Base-by-base conservation (phyloP, 2,113 vertebrate species). In the Desmodus rotundus region DNA sequence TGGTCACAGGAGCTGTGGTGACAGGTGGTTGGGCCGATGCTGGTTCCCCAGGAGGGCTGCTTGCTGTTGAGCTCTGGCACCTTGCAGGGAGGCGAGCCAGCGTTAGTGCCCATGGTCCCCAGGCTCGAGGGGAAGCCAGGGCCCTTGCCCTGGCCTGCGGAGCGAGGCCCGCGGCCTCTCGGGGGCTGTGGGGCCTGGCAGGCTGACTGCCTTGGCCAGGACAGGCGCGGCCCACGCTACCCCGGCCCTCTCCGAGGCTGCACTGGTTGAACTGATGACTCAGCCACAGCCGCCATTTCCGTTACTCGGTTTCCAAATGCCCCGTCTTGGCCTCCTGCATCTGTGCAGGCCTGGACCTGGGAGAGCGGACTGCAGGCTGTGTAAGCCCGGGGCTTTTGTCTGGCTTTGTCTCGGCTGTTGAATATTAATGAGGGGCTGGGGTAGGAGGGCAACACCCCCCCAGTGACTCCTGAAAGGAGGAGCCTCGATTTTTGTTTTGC, bases 321-420 rank as follows among this genome's bases (percentile, higher is more conserved):
- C 70, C 82, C 1, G 0, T n/a, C 67, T 74, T 17, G 83, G 83
- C 80, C 70, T 36, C 43, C 84, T 15, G 58, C 1, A 1, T n/a
- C 52, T 22, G 70, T 38, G 16, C 56, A 22, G 47, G 96, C 78
- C 43, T 12, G 41, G 85, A 15, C 87, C 91, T 0, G 2, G 41
- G n/a, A 47, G 41, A 41, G 5, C 16, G 2, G 33, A 26, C 6
- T 31, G 43, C 5, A 3, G 67, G 72, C 82, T 24, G 72, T 86
- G 85, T 93, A 93, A 94, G 89, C 94, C 72, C 97, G 95, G 94
- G 92, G 74, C 97, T 96, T 97, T 96, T 97, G 97, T 98, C 97
- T 91, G 63, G 87, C 97, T 98, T 98, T 98, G 98, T 98, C 97
- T 96, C 96, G 77, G 88, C 98, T 98, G 97, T 94, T 98, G 97